Evolutionary conservation across 2,888 invertebrate species (phyloP), one percentile per base, ranked within the genome.

Genomic region (Eupithecia pulchellata): DNA sequence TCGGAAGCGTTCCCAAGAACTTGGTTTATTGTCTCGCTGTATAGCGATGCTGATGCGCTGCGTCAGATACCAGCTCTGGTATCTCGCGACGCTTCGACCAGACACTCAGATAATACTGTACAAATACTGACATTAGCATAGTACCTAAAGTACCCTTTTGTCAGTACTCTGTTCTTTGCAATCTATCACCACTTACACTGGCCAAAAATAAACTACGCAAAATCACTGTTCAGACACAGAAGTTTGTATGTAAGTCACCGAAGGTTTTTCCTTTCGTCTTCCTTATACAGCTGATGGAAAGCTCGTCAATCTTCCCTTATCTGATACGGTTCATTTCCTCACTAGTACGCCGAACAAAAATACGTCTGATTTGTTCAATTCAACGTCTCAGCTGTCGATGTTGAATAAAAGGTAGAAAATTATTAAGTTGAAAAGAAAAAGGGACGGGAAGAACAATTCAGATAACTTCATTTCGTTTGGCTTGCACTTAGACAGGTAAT

Each of bases 281-380:
- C 34, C 61, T 61, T 61, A 34, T 34, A 61, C 61, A 13, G 29
- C 20, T 61, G 61, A 61, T 61, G 73, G 73, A 76, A 75, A 72
- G 67, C 70, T 72, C 68, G 68, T 68, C 75, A 68, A 73, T 71
- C 71, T 76, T 68, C 30, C 65, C 66, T 69, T 72, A 72, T 72
- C 58, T 55, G 57, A 66, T 68, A 63, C 66, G 52, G n/a, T 62
- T 71, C 68, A 58, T 71, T 58, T 69, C 61, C 67, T 62, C 64
- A 69, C 62, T 42, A 61, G 32, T 3, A 60, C 13, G 30, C n/a
- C 34, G 32, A 34, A 60, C 61, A 32, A 34, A 64, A 68, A 32
- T 47, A 52, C 52, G 60, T 55, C 60, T 34, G 52, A 30, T 70
- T 57, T n/a, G 34, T 61, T 61, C 61, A 34, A 32, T 61, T 34